Percentiles rank a stretch among this genome's conserved stretches.
These are phyloP conservation scores for Neogobius melanostomus DNA, from an alignment of 2,113 vertebrate genomes.

Conservation along the genomic window DNA sequence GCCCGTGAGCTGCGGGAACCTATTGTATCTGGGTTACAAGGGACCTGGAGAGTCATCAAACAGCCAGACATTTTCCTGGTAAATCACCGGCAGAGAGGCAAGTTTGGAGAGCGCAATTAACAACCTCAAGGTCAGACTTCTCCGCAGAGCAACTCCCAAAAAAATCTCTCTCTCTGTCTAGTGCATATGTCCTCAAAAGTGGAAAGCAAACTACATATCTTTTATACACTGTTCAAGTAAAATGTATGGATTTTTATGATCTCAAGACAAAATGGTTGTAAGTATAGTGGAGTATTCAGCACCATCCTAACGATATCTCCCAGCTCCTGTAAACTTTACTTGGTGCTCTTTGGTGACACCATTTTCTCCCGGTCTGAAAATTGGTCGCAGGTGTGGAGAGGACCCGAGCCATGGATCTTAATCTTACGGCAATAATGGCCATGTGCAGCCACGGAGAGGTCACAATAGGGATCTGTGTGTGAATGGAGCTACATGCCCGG, in stretches of 20 bases:
- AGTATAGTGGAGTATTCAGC: too few relatives aligned
- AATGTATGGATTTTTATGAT: neutral
- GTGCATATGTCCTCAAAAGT: conserved; percentile 2
- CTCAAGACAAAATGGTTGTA: neutral
- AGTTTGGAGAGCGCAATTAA: conserved; percentile 64
- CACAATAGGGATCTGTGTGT: conserved; percentile 30
- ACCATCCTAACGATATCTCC: neutral
- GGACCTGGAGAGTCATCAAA: conserved; percentile 58
- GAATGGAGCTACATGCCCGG: conserved; percentile 19
- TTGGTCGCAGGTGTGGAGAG: conserved; percentile 61
- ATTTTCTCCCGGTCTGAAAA: conserved; percentile 42
- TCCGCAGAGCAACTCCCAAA: conserved; percentile 35
- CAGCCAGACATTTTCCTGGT: conserved; percentile 52
- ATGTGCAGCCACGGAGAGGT: conserved; percentile 37
- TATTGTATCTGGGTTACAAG: conserved; percentile 55
- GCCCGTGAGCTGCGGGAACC: conserved; percentile 37
- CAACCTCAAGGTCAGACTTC: conserved; percentile 64
- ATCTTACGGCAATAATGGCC: conserved; percentile 57
- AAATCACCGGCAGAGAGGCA: conserved; percentile 60
- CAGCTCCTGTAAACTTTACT: conserved; percentile 39
- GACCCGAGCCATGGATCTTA: conserved; percentile 61
- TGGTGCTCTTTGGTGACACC: conserved; percentile 31
- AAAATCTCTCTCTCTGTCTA: conserved; percentile 45
- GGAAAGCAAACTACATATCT: neutral
- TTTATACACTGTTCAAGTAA: neutral